A percentile compares a stretch with the other conserved stretches of the same genome.
Evolutionary conservation across 2,113 vertebrate genomes (phyloP).

Genomic region (Chiloscyllium plagiosum): DNA sequence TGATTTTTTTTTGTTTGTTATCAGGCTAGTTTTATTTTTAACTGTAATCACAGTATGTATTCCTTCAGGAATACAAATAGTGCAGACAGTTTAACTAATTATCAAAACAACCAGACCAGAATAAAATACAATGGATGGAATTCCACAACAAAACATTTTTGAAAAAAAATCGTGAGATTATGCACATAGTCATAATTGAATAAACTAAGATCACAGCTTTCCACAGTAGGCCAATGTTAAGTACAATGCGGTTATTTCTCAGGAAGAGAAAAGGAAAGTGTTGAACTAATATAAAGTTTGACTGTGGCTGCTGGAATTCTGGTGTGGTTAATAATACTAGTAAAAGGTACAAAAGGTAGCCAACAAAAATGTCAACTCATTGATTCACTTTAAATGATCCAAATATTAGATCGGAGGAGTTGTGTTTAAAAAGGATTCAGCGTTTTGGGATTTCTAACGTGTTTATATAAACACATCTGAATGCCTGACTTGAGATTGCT

Average conservation of each 20-base stretch:
- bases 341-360: not conserved
- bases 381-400: not conserved
- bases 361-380: constrained; percentile 1
- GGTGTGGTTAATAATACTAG: not conserved
- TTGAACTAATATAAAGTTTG: not conserved
- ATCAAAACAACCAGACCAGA: constrained; percentile 2
- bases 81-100: not conserved
- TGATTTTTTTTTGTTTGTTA: not conserved
- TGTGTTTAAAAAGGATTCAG: not conserved
- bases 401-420: not conserved
- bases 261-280: not conserved
- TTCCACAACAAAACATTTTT: not conserved
- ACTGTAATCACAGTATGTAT: not conserved
- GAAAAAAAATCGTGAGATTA: not conserved
- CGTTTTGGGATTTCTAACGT: not conserved
- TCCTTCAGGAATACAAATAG: not conserved
- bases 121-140: not conserved
- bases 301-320: not conserved
- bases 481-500: not conserved
- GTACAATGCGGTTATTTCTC: not conserved
- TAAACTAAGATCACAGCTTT: not conserved
- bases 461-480: not conserved
- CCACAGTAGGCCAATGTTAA: not conserved
- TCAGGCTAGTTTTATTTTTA: not conserved
- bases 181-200: not conserved